Conservation (phyloP, 2,888 invertebrate species). For the Lasioglossum calceatum region DNA sequence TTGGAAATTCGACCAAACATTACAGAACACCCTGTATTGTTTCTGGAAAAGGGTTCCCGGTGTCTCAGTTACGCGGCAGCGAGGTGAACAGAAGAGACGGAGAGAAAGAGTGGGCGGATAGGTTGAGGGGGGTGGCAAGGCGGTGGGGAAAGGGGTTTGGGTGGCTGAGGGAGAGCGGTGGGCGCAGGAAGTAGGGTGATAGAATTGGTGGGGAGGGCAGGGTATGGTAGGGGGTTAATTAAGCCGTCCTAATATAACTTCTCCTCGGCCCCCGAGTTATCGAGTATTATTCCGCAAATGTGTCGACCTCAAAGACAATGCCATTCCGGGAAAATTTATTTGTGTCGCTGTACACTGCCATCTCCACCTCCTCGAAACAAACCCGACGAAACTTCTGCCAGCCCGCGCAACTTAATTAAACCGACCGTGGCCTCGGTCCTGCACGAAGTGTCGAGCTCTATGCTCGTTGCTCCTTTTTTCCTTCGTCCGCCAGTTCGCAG, state of each 20-base stretch:
- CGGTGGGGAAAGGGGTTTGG: background rate
- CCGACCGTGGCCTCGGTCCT: slow-evolving; percentile 74
- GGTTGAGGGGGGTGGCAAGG: background rate
- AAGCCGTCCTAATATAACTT: slow-evolving; percentile 81
- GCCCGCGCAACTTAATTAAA: slow-evolving; percentile 78
- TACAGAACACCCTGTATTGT: slow-evolving; percentile 28
- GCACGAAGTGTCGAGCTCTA: slow-evolving; percentile 73
- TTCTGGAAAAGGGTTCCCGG: slow-evolving; percentile 59
- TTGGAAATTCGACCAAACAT: background rate
- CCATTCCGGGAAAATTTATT: slow-evolving; percentile 81
- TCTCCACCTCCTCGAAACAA: slow-evolving; percentile 70
- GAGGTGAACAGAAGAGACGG: slow-evolving; percentile 36
- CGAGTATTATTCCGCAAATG: slow-evolving; percentile 81
- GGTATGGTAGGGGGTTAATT: slow-evolving; percentile 78
- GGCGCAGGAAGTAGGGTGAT: slow-evolving; percentile 63
- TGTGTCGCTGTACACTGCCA: slow-evolving; percentile 73
- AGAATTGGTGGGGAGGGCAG: slow-evolving; percentile 68
- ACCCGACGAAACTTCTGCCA: slow-evolving; percentile 77
- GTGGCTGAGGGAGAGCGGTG: slow-evolving; percentile 8
- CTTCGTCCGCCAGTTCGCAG: slow-evolving; percentile 17
- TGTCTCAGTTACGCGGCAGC: slow-evolving; percentile 50
- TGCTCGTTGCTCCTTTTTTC: slow-evolving; percentile 51
- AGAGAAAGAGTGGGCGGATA: slow-evolving; percentile 32
- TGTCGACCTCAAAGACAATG: slow-evolving; percentile 81
- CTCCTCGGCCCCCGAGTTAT: slow-evolving; percentile 77